Percentiles rank a stretch among this genome's conserved stretches.
These are phyloP conservation scores for Polyodon spathula DNA, from an alignment of 2,113 vertebrate species.

Conservation along the genomic window DNA sequence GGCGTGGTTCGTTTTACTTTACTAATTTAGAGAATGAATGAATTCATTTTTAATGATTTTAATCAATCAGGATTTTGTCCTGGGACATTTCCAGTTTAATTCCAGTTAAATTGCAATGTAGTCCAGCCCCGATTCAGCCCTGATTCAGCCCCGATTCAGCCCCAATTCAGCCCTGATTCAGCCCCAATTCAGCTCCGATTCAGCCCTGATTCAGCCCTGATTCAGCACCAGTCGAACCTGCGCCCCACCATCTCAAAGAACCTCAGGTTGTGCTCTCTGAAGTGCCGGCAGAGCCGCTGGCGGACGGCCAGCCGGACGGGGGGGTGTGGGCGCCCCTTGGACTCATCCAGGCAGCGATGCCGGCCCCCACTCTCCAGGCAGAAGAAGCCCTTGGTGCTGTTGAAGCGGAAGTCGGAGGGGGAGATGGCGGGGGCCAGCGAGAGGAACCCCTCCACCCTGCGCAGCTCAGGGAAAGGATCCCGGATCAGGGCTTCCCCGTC, in stretches of 20 bases:
- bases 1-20: too few relatives aligned
- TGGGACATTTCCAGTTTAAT: too few relatives aligned
- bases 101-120: too few relatives aligned
- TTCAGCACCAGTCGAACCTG: conserved; percentile 67
- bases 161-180: too few relatives aligned
- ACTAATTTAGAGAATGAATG: too few relatives aligned
- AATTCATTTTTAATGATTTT: too few relatives aligned
- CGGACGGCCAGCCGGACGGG: conserved; percentile 47
- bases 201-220: too few relatives aligned
- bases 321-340: conserved; percentile 64
- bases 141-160: too few relatives aligned
- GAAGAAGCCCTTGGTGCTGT: conserved; percentile 69
- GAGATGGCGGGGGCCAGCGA: conserved; percentile 50
- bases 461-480: conserved; percentile 62
- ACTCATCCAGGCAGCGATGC: conserved; percentile 65
- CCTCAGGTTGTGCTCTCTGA: conserved; percentile 53
- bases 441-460: conserved; percentile 57
- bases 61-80: too few relatives aligned
- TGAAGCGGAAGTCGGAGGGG: conserved; percentile 66
- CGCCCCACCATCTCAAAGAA: conserved; percentile 66
- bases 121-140: too few relatives aligned
- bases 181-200: too few relatives aligned
- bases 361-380: conserved; percentile 57
- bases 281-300: conserved; percentile 55
- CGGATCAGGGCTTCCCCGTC: conserved; percentile 60